Evolutionary conservation across 2,113 vertebrate genomes (phyloP), one percentile per base, ranked within the genome.

Genomic region (Pavo muticus): DNA sequence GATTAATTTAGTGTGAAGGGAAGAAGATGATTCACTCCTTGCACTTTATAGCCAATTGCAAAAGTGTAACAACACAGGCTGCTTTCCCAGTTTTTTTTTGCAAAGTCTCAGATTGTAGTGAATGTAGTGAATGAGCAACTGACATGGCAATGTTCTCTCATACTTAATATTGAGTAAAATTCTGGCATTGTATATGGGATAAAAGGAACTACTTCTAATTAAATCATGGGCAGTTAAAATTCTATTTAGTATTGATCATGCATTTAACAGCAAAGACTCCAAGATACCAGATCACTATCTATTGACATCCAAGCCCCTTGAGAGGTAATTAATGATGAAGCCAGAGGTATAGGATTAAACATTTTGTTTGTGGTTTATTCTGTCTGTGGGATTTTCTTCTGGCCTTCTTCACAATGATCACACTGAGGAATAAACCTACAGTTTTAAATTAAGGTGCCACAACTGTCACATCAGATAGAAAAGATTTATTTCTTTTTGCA

Each of bases 151-250:
- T 78, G 84, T 82, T 74, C 73, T 73, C 64, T 72, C 1, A 0
- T 59, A n/a, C 25, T 72, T 84, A 30, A 30, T 91, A 93, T 96
- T 45, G 91, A 94, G 73, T 78, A 77, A 87, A 59, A 87, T 93
- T 89, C 88, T 94, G 48, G 39, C 69, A 88, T 84, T 93, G 88
- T 84, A 91, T 78, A 40, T 39, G 40, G 37, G 70, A 95, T 93
- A 88, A 94, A 95, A 93, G 67, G 86, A 95, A 95, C 87, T 70
- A 87, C 74, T 95, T 30, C 70, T 95, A 96, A 96, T 96, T 96
- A 96, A 96, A 96, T 96, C 84, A 93, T 29, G 91, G 70, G 70
- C 94, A 94, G 92, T 96, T 96, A 96, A 93, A 96, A 93, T 96
- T 96, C 90, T 96, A 72, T 94, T 96, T 95, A 93, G 77, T 96